Percentiles rank a stretch among this genome's conserved stretches.
Conservation (phyloP, 2,113 vertebrate species). For the Sus scrofa region DNA sequence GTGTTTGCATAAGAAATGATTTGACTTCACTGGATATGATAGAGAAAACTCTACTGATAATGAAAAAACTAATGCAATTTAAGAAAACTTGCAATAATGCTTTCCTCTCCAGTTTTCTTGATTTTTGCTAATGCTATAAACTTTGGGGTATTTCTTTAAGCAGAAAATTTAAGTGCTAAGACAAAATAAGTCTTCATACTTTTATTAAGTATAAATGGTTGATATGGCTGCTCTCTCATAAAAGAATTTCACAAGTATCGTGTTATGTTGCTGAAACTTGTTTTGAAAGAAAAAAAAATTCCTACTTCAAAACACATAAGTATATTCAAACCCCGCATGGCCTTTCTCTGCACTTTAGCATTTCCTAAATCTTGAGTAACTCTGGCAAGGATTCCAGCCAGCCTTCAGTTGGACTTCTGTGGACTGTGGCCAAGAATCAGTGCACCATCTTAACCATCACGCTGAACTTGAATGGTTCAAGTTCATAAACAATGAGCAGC, state of each 20-base stretch:
- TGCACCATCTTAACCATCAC: background rate
- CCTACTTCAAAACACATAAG: background rate
- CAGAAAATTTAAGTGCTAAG: background rate
- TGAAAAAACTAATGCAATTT: background rate
- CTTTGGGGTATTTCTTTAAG: background rate
- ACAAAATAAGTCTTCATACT: background rate
- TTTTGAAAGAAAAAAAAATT: background rate
- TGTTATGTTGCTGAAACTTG: background rate
- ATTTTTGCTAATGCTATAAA: background rate
- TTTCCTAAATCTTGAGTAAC: background rate
- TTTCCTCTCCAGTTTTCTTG: background rate
- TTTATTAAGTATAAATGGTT: constrained; percentile 29
- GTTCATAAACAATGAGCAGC: background rate
- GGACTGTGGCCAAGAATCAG: background rate
- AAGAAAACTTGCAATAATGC: background rate
- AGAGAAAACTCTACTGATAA: background rate
- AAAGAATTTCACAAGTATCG: background rate
- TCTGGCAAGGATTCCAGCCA: background rate
- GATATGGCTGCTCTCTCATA: background rate
- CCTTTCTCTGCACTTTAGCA: background rate
- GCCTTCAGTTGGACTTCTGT: background rate
- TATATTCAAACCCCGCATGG: background rate
- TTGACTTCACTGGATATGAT: background rate
- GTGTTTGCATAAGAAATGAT: background rate
- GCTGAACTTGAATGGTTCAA: background rate